Conservation (phyloP, 2,113 vertebrate species). For the Antigone vipio region DNA sequence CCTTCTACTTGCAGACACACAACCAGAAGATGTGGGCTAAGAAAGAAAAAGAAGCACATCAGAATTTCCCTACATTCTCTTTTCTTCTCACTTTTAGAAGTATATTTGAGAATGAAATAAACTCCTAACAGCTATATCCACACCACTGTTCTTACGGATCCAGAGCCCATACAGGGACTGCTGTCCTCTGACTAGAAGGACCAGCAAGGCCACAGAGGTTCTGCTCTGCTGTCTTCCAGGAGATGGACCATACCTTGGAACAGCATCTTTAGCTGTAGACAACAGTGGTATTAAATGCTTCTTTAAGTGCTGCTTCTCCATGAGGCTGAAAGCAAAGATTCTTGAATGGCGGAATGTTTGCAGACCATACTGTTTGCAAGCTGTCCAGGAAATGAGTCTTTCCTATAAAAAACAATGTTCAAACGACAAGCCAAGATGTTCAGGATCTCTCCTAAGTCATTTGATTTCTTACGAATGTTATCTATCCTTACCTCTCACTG, state of each 20-base stretch:
- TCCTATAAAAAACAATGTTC: not conserved
- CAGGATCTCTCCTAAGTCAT: not conserved
- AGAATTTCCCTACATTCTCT: not conserved
- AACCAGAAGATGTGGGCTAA: not conserved
- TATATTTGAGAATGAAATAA: not conserved
- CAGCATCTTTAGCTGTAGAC: not conserved
- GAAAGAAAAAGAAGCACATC: not conserved
- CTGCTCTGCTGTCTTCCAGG: not conserved
- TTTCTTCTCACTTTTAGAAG: not conserved
- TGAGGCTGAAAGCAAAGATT: not conserved
- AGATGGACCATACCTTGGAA: not conserved
- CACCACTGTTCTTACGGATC: not conserved
- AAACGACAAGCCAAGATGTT: not conserved
- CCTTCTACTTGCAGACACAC: not conserved
- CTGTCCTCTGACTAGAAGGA: not conserved
- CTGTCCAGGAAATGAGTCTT: conserved; percentile 48
- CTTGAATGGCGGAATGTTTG: not conserved
- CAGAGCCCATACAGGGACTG: not conserved
- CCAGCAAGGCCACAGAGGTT: not conserved
- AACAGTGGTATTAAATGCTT: not conserved
- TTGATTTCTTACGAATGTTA: not conserved
- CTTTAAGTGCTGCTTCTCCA: not conserved
- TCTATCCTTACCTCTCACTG: not conserved
- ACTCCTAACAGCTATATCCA: not conserved
- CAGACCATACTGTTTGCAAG: conserved; percentile 26